phyloP scores from a whole-genome alignment of 1,140 invertebrate genomes.

The Drosophila tsacasi region DNA sequence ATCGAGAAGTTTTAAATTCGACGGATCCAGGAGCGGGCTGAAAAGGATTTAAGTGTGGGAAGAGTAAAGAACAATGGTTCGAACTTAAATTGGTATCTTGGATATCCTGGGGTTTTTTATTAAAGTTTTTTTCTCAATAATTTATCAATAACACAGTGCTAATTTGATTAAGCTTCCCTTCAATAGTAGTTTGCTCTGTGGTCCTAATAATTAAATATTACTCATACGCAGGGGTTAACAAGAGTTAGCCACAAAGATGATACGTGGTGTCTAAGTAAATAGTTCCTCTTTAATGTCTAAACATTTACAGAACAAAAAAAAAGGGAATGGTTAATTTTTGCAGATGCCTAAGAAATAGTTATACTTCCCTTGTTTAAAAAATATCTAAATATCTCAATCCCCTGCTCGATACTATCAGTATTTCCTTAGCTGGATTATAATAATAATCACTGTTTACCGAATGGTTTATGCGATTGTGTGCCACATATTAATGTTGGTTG shows the following conservation, averaged over 20 bases:
- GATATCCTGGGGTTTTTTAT: not conserved
- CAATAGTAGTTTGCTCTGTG: not conserved
- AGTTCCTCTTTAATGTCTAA: not conserved
- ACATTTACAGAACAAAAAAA: not conserved
- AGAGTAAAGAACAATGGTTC: not conserved
- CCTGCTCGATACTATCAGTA: not conserved
- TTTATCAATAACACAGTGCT: too few relatives aligned
- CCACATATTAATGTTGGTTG: conserved; percentile 20
- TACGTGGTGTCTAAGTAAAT: not conserved
- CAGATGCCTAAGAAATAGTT: not conserved
- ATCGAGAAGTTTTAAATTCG: conserved; percentile 29
- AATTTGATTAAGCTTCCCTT: not conserved
- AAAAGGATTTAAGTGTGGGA: conserved; percentile 12
- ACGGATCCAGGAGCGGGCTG: not conserved
- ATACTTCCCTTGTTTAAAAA: not conserved
- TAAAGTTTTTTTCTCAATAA: conserved; percentile 2
- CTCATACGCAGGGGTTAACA: conserved; percentile 72
- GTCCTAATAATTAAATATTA: conserved; percentile 74
- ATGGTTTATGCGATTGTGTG: conserved; percentile 12
- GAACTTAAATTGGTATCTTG: conserved; percentile 7
- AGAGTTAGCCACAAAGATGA: not conserved
- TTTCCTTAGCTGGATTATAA: not conserved
- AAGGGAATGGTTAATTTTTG: not conserved
- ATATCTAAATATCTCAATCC: not conserved
- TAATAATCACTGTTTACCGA: conserved; percentile 9